These are phyloP conservation scores for Lepisosteus oculatus DNA, from an alignment of 2,113 vertebrate species.

Conservation along the genomic window DNA sequence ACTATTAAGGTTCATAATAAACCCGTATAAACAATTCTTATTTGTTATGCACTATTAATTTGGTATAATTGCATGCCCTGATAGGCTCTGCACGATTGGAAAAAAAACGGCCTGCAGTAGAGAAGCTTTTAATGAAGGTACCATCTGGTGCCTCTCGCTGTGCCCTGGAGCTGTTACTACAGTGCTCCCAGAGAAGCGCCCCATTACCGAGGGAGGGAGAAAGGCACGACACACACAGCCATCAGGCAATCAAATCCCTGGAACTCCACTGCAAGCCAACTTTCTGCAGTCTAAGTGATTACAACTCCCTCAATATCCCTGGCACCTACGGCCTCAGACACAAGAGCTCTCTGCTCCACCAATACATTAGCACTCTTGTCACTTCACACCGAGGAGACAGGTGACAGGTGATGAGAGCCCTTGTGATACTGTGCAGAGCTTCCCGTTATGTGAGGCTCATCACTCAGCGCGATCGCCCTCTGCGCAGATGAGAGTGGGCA, in stretches of 20 bases:
- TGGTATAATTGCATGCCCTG: constrained; percentile 51
- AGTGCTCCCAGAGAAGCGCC: constrained; percentile 24
- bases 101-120: constrained; percentile 39
- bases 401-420: too few species aligned
- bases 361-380: too few species aligned
- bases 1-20: constrained; percentile 65
- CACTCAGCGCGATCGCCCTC: too few species aligned
- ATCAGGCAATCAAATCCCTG: background rate
- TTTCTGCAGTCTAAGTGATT: background rate
- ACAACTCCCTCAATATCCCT: background rate
- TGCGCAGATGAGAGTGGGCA: too few species aligned
- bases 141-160: constrained; percentile 46
- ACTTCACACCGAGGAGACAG: too few species aligned
- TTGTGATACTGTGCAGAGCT: too few species aligned
- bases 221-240: constrained; percentile 19
- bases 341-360: background rate
- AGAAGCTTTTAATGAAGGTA: constrained; percentile 57
- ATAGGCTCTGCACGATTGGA: constrained; percentile 50
- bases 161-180: constrained; percentile 36
- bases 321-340: background rate
- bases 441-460: too few species aligned
- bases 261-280: background rate
- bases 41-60: constrained; percentile 62
- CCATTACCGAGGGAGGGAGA: constrained; percentile 23
- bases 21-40: constrained; percentile 63